Evolutionary conservation across 2,113 vertebrate genomes (phyloP).

Genomic region (Vulpes vulpes): DNA sequence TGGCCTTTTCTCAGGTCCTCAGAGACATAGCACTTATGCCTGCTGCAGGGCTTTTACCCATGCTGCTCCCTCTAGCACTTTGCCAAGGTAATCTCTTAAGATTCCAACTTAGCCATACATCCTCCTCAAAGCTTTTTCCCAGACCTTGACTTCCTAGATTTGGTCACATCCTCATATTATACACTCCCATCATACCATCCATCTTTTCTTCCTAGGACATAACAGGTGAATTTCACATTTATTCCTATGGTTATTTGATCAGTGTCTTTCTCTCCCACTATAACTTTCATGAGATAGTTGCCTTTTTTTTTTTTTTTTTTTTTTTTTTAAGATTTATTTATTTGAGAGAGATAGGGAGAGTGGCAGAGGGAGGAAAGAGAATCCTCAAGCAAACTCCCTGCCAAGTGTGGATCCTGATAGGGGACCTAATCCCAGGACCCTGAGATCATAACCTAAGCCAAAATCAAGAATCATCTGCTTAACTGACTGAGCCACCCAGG

Average conservation of each 20-base stretch:
- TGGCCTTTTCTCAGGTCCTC: not conserved
- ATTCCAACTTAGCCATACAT: not conserved
- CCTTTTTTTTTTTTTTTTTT: not conserved
- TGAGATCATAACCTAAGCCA: not conserved
- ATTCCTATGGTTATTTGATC: not conserved
- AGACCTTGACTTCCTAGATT: not conserved
- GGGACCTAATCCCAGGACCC: not conserved
- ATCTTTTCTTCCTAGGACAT: not conserved
- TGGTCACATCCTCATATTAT: not conserved
- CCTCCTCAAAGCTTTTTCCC: not conserved
- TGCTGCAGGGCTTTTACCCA: not conserved
- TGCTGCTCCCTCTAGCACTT: not conserved
- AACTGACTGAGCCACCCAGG: not conserved
- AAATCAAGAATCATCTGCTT: not conserved
- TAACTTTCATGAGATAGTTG: not conserved
- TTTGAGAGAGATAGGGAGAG: not conserved
- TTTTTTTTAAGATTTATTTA: not conserved
- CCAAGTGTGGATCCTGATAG: not conserved
- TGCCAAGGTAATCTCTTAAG: not conserved
- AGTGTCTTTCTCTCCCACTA: not conserved
- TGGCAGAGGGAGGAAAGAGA: not conserved
- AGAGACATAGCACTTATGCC: not conserved
- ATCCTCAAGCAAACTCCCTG: not conserved
- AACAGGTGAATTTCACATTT: constrained; percentile 15
- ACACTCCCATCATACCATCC: not conserved